Evolutionary conservation across 2,113 vertebrate species (phyloP), one percentile per base, ranked within the genome.

Genomic region (Brevimyrus niger): DNA sequence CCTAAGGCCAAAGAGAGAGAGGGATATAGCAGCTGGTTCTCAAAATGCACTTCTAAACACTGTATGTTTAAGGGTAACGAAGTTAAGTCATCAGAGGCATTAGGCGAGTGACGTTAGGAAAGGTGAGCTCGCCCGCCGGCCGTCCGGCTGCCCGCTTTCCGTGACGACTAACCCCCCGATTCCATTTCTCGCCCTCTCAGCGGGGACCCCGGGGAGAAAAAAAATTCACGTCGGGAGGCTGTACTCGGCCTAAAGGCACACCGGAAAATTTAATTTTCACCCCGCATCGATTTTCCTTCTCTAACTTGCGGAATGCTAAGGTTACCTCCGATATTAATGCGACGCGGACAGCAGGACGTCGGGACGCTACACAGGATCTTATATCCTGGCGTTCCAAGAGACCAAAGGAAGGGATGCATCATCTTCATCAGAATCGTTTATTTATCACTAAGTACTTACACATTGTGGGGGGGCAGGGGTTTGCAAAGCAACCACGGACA

Each of bases 241-340:
- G 96, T 96, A 98, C 97, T 98, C 97, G 97, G 96, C 96, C 97
- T 97, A 97, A 97, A 97, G 97, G 97, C 97, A 97, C 96, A 97
- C 96, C 96, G 96, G 96, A 95, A 97, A 99, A 98, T 98, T 98
- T 96, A 97, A 99, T 99, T 98, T 98, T 98, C 96, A 96, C 96
- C 97, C 95, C 94, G 91, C 96, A 98, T 97, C 95, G 97, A 99
- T 98, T 97, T 97, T 97, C 96, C 95, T 94, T 96, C 96, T 97
- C 96, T 94, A 95, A 95, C 93, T 96, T 95, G 94, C 95, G 97
- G 95, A 93, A 95, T 94, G 95, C 96, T 97, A 97, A 97, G 97
- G 96, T 95, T 96, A 96, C 95, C 96, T 92, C 89, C 90, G 90
- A 88, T 92, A 91, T 92, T 93, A 93, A 88, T 23, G 44, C 35